Conservation (phyloP, 1,140 invertebrate species). For the Drosophila eugracilis region DNA sequence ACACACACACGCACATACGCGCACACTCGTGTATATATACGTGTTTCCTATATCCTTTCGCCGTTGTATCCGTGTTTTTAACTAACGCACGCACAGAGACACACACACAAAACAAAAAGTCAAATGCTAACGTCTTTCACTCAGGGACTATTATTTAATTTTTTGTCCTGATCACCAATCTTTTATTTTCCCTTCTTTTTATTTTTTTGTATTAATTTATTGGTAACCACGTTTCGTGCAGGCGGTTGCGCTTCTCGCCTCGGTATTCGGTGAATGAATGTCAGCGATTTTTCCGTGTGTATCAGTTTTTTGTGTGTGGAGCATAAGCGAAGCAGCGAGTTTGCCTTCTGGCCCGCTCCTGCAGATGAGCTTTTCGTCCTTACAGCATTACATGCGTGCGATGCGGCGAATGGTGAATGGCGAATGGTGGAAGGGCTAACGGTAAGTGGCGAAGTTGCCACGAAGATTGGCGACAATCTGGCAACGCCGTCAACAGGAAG, state of each 20-base stretch:
- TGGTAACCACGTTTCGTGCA: constrained; percentile 39
- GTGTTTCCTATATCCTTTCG: constrained; percentile 14
- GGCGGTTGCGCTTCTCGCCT: constrained; percentile 55
- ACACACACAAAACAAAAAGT: constrained; percentile 33
- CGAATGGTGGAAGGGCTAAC: constrained; percentile 7
- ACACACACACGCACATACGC: constrained; percentile 30
- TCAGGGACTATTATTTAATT: constrained; percentile 6
- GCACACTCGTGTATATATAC: constrained; percentile 23
- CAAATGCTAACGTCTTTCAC: constrained; percentile 13
- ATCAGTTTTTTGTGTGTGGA: constrained; percentile 69
- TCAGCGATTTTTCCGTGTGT: constrained; percentile 81
- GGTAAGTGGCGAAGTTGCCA: constrained; percentile 21
- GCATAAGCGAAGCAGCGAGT: constrained; percentile 39
- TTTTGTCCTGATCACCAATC: constrained; percentile 1
- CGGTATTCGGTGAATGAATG: constrained; percentile 76
- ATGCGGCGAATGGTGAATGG: constrained; percentile 9
- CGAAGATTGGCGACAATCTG: too few relatives aligned
- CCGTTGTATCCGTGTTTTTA: too few relatives aligned
- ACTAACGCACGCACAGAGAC: constrained; percentile 5
- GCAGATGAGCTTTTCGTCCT: constrained; percentile 66
- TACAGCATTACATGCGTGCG: constrained; percentile 51
- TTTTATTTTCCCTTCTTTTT: neutral
- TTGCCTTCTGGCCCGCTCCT: constrained; percentile 16
- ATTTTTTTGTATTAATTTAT: too few relatives aligned
- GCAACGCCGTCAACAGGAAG: constrained; percentile 51